Percentiles rank a stretch among this genome's conserved stretches.
Conservation (phyloP, 2,113 vertebrate genomes). For the Hypocryptadius cinnamomeus region DNA sequence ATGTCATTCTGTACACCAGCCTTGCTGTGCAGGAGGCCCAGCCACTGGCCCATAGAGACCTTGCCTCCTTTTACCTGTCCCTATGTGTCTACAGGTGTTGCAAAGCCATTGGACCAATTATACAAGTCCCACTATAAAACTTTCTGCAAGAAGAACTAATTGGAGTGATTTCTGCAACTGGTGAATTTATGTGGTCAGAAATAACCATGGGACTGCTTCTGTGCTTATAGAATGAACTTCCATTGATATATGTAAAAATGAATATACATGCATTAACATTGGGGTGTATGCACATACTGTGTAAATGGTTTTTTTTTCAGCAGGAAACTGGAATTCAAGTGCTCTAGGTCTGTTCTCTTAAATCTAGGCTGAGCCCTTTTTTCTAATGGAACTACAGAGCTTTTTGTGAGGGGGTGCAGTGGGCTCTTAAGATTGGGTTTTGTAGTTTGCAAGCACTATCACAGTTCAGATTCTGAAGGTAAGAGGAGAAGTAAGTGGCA, state of each 20-base stretch:
- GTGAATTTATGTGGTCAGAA: conserved; percentile 60
- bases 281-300: background rate
- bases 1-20: background rate
- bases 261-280: conserved; percentile 71
- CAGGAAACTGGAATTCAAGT: background rate
- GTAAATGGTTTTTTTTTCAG: background rate
- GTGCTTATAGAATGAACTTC: conserved; percentile 63
- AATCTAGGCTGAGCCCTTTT: background rate
- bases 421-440: background rate
- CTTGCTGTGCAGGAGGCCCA: background rate
- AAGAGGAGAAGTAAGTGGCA: background rate
- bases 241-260: conserved; percentile 60
- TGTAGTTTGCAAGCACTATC: background rate
- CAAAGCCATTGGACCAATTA: conserved; percentile 57
- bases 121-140: conserved; percentile 52
- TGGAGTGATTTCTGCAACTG: conserved; percentile 30
- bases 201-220: conserved; percentile 58
- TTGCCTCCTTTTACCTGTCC: background rate
- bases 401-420: background rate
- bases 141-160: conserved; percentile 42
- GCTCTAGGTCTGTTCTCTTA: background rate
- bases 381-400: background rate
- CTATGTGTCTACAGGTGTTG: conserved; percentile 6
- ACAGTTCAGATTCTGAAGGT: background rate
- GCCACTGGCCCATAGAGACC: background rate